A percentile compares a stretch with the other conserved stretches of the same genome.
Conservation (phyloP, 2,888 invertebrate species). For the Octonoba sinensis region DNA sequence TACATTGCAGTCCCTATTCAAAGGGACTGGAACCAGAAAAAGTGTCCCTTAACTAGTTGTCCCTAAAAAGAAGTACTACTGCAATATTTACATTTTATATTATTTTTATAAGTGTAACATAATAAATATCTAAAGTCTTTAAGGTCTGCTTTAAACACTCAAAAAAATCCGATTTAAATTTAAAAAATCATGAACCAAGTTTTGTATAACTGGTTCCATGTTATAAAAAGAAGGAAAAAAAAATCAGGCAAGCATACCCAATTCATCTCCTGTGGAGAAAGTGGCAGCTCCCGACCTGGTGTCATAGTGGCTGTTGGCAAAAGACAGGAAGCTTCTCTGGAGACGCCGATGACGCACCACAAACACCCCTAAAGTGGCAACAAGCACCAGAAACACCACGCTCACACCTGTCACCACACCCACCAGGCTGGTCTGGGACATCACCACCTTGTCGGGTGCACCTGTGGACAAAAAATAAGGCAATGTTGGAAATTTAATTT, state of each 20-base stretch:
- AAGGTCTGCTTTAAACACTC: too few relatives aligned
- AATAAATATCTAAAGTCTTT: too few relatives aligned
- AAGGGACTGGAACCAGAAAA: too few relatives aligned
- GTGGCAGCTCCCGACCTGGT: constrained; percentile 88
- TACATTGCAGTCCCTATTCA: too few relatives aligned
- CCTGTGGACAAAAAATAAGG: constrained; percentile 9
- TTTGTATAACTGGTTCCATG: too few relatives aligned
- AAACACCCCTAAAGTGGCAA: constrained; percentile 77
- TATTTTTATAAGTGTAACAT: too few relatives aligned
- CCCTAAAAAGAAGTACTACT: too few relatives aligned
- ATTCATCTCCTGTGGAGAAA: constrained; percentile 79
- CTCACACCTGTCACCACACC: constrained; percentile 75
- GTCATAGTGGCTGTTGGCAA: constrained; percentile 88
- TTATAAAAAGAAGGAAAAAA: not conserved
- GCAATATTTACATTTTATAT: too few relatives aligned
- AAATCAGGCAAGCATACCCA: constrained; percentile 73
- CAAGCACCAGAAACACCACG: constrained; percentile 75
- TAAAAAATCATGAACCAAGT: too few relatives aligned
- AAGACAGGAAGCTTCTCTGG: constrained; percentile 83
- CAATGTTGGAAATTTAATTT: not conserved
- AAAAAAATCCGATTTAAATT: too few relatives aligned
- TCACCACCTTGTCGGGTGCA: constrained; percentile 16
- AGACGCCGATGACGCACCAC: constrained; percentile 80
- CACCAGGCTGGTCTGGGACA: constrained; percentile 68
- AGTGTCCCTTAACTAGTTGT: too few relatives aligned